These are phyloP conservation scores for Anarhynchus alexandrinus DNA, from an alignment of 2,113 vertebrate species.

Conservation along the genomic window DNA sequence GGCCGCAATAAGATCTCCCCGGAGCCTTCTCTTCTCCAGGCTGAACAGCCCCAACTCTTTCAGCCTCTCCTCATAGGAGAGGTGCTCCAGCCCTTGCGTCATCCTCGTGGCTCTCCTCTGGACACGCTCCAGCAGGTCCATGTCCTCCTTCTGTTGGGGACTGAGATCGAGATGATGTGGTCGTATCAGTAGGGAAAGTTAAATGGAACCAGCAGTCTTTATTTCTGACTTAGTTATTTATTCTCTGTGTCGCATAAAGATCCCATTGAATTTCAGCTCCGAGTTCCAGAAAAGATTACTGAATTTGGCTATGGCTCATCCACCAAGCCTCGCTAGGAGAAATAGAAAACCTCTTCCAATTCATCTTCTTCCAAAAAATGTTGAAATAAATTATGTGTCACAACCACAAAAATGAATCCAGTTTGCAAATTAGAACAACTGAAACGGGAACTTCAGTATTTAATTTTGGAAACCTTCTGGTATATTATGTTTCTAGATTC, in stretches of 20 bases:
- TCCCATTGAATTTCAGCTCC: neutral
- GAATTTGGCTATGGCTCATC: neutral
- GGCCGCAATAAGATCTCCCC: too few relatives aligned
- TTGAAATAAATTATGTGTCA: neutral
- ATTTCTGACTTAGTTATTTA: neutral
- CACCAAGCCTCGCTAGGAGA: neutral
- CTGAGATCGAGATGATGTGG: neutral
- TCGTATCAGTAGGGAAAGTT: neutral
- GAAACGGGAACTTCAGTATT: neutral
- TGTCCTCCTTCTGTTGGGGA: too few relatives aligned
- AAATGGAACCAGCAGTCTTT: neutral
- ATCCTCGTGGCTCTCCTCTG: too few relatives aligned
- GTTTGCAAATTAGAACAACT: neutral
- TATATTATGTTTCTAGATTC: neutral
- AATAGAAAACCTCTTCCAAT: neutral
- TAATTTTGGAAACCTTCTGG: neutral
- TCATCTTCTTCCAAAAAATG: neutral
- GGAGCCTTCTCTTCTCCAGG: too few relatives aligned
- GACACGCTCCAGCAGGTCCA: too few relatives aligned
- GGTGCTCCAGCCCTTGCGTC: too few relatives aligned
- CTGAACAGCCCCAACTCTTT: too few relatives aligned
- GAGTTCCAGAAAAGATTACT: neutral
- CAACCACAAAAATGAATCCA: neutral
- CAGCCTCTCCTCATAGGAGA: too few relatives aligned
- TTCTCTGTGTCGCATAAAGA: neutral